Evolutionary conservation across 2,797 vertebrate species (phyloP).

Genomic region (Argya squamiceps): DNA sequence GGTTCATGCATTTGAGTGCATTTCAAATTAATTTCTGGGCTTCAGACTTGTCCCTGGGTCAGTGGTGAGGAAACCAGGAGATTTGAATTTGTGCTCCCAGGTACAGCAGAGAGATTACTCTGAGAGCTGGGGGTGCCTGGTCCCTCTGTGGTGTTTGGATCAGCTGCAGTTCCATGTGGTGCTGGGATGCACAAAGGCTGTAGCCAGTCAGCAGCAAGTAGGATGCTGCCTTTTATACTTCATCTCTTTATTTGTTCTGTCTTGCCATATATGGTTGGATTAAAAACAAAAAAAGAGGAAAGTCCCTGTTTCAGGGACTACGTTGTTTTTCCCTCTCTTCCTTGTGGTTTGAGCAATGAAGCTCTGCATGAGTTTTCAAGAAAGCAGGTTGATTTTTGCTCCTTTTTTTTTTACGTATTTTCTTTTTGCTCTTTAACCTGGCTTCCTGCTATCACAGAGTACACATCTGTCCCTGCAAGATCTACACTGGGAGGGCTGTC

Average conservation of each 20-base stretch:
- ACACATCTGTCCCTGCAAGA: not conserved
- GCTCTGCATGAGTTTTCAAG: not conserved
- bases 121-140: fast-evolving
- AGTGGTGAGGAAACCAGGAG: not conserved
- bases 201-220: not conserved
- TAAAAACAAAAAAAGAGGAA: not conserved
- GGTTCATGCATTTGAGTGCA: not conserved
- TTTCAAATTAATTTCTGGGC: not conserved
- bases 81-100: fast-evolving
- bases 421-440: not conserved
- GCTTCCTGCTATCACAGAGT: not conserved
- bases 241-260: not conserved
- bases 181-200: not conserved
- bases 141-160: fast-evolving
- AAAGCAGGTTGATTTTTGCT: not conserved
- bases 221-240: not conserved
- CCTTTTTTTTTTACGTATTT: not conserved
- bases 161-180: fast-evolving
- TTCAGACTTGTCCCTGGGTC: not conserved
- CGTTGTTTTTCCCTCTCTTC: not conserved
- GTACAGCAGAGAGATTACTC: not conserved
- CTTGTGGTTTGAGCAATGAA: not conserved
- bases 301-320: not conserved
- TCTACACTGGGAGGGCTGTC: not conserved
- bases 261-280: not conserved